Conservation (phyloP, 2,888 invertebrate species). For the Drosophila planitibia region DNA sequence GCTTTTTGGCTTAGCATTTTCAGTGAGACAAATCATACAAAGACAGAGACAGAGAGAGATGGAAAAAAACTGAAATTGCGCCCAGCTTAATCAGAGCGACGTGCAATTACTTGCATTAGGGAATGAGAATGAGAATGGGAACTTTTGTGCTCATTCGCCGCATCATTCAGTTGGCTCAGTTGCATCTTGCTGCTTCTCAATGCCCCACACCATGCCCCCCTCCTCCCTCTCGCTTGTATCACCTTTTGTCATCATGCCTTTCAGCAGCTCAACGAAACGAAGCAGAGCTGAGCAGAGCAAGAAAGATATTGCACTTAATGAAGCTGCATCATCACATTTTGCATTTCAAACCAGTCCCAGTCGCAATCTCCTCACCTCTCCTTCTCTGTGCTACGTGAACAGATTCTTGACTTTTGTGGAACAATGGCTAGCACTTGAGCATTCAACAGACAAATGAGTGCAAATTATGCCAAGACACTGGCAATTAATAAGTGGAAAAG, state of each 20-base stretch:
- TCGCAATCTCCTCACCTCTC: neutral
- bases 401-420: conserved; percentile 65
- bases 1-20: conserved; percentile 75
- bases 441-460: conserved; percentile 79
- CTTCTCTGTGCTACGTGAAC: conserved; percentile 61
- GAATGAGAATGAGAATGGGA: conserved; percentile 50
- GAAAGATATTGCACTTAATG: conserved; percentile 78
- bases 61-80: conserved; percentile 62
- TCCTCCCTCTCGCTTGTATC: conserved; percentile 7
- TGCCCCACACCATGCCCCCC: conserved; percentile 1
- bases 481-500: conserved; percentile 77
- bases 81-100: conserved; percentile 74
- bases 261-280: conserved; percentile 65
- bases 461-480: conserved; percentile 81
- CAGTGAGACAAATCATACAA: conserved; percentile 22
- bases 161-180: conserved; percentile 53
- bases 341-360: conserved; percentile 54
- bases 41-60: neutral
- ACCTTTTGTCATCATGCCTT: conserved; percentile 78
- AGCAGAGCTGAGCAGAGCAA: conserved; percentile 12
- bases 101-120: conserved; percentile 79
- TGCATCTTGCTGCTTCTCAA: conserved; percentile 1
- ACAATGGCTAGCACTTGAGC: conserved; percentile 73
- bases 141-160: conserved; percentile 50
- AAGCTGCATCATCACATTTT: conserved; percentile 81